Base-by-base conservation (phyloP, 2,888 invertebrate genomes). In the Ophonus ardosiacus region DNA sequence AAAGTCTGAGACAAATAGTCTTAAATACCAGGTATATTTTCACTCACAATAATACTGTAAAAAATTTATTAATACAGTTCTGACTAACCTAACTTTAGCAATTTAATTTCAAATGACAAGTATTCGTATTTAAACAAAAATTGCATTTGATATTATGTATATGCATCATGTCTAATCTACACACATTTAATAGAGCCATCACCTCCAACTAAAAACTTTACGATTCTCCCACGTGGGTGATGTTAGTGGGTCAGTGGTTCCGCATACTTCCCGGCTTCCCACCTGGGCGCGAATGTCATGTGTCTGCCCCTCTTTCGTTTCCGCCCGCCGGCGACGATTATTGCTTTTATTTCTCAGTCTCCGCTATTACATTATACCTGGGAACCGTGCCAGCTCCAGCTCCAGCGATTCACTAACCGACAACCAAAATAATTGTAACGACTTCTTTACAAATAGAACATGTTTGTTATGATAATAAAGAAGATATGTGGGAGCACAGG, bases 271-370 rank as follows among this genome's bases (percentile, higher is more conserved):
- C 51, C 83, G 61, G 63, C 74, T 76, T 57, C 76, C 82, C 83
- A 83, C 83, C 83, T 83, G 83, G 83, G 61, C 31, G 24, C 61
- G 59, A 83, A 83, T 83, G 83, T 83, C 83, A 83, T 59, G 38
- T 83, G 74, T 76, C 61, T 56, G n/a, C 17, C 13, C 56, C 24
- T 24, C 31, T 71, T 21, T 68, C 68, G 18, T 18, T 68, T 15
- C 24, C 38, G 31, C 79, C 57, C 59, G 79, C 31, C 10, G 24
- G 76, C 79, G 0, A 3, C 59, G 51, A 17, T 10, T 31, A 8
- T 76, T 51, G 51, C 56, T 76, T 76, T 82, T 82, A 71, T 71
- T 82, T 76, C 76, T 83, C 61, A 76, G 76, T 31, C 31, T 31
- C 31, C 0, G 31, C 31, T 74, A 76, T 83, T 76, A 83, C 83